Conservation (phyloP, 1,140 invertebrate genomes). For the Drosophila melanogaster region Release_6_plus_ISO1_MT NC_004354.4:7673001-7673500, state of each 20-base stretch:
- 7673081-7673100: constrained; percentile 98
- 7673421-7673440: constrained; percentile 95
- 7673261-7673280: constrained; percentile 93
- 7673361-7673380: constrained; percentile 97
- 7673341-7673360: constrained; percentile 99
- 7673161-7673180: constrained; percentile 93
- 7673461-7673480: constrained; percentile 99
- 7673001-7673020: constrained; percentile 99
- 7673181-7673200: constrained; percentile 95
- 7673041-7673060: constrained; percentile 97
- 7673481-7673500: constrained; percentile 98
- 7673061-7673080: constrained; percentile 99
- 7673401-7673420: constrained; percentile 97
- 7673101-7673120: constrained; percentile 99
- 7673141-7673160: constrained; percentile 95
- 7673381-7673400: constrained; percentile 97
- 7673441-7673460: constrained; percentile 98
- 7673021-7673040: constrained; percentile 97
- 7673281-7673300: constrained; percentile 86
- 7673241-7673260: constrained; percentile 95
- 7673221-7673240: constrained; percentile 93
- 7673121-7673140: constrained; percentile 97
- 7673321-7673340: constrained; percentile 95
- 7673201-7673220: constrained; percentile 90
- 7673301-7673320: constrained; percentile 87